phyloP scores from a whole-genome alignment of 2,113 vertebrate genomes.

The Tachycineta bicolor region DNA sequence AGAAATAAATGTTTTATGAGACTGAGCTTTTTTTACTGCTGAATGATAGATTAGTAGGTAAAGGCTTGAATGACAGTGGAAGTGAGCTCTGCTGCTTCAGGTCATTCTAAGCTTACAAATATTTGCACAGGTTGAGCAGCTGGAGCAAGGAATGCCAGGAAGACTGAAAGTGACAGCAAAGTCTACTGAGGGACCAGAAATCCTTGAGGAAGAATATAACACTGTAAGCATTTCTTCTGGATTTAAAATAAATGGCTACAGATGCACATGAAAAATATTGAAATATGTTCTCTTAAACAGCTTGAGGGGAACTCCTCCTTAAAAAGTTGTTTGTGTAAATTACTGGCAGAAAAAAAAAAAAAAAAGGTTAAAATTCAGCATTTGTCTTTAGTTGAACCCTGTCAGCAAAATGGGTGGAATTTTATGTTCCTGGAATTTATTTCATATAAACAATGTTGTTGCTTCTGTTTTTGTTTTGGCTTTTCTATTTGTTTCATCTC shows the following conservation, averaged over 20 bases:
- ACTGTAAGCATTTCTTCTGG: conserved; percentile 79
- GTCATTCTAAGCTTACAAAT: background rate
- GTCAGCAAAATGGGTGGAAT: background rate
- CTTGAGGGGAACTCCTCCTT: background rate
- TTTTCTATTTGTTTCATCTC: background rate
- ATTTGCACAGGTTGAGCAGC: conserved; percentile 80
- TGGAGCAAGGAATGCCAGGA: conserved; percentile 90
- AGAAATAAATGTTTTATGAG: background rate
- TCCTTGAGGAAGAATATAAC: conserved; percentile 87
- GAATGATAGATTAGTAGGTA: background rate
- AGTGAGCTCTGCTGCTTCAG: background rate
- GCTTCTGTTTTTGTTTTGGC: background rate
- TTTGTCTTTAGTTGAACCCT: background rate
- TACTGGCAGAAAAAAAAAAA: background rate
- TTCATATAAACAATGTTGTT: background rate
- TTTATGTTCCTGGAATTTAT: background rate
- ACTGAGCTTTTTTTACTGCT: background rate
- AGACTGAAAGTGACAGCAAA: conserved; percentile 88
- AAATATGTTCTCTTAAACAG: background rate
- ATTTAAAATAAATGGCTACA: background rate
- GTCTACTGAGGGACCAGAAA: conserved; percentile 82
- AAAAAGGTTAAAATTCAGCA: background rate
- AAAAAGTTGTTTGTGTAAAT: background rate
- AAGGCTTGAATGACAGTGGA: background rate
- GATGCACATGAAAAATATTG: background rate